A percentile compares a stretch with the other conserved stretches of the same genome.
phyloP scores from a whole-genome alignment of 1,140 invertebrate species.

The Campoletis sonorensis region DNA sequence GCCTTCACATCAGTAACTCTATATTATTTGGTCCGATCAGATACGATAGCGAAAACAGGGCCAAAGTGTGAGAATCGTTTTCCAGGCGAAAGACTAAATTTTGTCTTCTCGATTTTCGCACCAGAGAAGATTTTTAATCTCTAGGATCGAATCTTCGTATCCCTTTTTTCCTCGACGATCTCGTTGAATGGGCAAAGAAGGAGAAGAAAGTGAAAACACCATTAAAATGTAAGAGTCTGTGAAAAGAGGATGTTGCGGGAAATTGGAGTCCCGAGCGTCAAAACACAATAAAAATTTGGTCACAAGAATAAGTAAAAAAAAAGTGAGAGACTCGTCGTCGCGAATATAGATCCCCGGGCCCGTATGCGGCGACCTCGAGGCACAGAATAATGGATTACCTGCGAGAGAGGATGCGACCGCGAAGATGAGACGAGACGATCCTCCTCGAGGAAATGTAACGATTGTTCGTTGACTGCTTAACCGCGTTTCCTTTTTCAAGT shows the following conservation, averaged over 20 bases:
- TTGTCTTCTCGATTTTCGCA: conserved; percentile 39
- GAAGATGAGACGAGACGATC: conserved; percentile 27
- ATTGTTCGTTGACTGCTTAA: conserved; percentile 41
- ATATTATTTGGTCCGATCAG: conserved; percentile 60
- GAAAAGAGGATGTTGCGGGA: conserved; percentile 42
- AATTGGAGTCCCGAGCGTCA: conserved; percentile 50
- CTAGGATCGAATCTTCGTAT: conserved; percentile 18
- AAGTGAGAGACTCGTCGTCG: neutral
- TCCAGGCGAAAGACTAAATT: neutral
- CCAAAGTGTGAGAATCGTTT: conserved; percentile 45
- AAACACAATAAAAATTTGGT: conserved; percentile 55
- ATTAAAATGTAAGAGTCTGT: neutral
- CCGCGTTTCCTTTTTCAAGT: conserved; percentile 45
- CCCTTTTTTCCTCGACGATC: conserved; percentile 21
- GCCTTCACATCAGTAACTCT: conserved; percentile 58
- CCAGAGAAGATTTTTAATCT: conserved; percentile 44
- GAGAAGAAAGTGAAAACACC: conserved; percentile 44
- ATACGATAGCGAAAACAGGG: conserved; percentile 51
- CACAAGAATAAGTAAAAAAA: conserved; percentile 39
- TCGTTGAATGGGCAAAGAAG: neutral
- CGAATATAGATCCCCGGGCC: neutral
- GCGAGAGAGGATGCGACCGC: conserved; percentile 21
- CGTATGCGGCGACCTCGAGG: neutral
- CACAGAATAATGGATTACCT: neutral
- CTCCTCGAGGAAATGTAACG: neutral